Percentiles rank a stretch among this genome's conserved stretches.
These are phyloP conservation scores for Rhyzopertha dominica DNA, from an alignment of 1,140 invertebrate species.

Conservation along the genomic window DNA sequence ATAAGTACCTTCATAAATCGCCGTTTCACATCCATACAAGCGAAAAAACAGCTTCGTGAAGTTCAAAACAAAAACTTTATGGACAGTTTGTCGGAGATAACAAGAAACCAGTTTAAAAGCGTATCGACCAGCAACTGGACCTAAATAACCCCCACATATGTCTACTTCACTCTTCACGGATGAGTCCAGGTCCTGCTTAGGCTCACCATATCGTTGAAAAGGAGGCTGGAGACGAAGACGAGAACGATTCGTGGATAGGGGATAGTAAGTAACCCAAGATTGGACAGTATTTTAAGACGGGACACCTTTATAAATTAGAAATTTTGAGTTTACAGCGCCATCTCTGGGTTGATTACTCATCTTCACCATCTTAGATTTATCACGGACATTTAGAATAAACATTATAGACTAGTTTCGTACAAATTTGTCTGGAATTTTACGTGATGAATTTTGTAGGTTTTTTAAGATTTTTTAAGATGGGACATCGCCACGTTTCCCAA, in stretches of 20 bases:
- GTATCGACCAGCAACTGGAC: too few relatives aligned
- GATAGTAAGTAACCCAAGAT: slow-evolving; percentile 7
- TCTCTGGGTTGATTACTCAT: background rate
- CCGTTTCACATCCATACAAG: too few relatives aligned
- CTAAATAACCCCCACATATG: too few relatives aligned
- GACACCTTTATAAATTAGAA: background rate
- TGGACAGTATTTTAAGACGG: slow-evolving; percentile 1
- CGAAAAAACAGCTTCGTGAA: too few relatives aligned
- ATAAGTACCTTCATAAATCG: too few relatives aligned
- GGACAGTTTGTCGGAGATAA: too few relatives aligned
- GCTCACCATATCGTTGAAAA: too few relatives aligned
- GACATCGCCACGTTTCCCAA: background rate
- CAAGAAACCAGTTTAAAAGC: too few relatives aligned
- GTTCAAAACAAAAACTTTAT: too few relatives aligned
- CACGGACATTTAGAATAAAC: background rate
- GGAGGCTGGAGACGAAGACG: too few relatives aligned
- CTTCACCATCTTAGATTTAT: background rate
- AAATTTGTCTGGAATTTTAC: background rate
- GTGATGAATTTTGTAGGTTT: background rate
- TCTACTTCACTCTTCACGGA: too few relatives aligned
- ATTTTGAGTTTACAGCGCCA: background rate
- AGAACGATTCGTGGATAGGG: slow-evolving; percentile 4
- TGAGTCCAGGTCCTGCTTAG: too few relatives aligned
- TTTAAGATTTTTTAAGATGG: slow-evolving; percentile 1
- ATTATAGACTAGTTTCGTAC: background rate